Conservation (phyloP, 53 echinoderm and acorn worm species). For the Patiria pectinifera region DNA sequence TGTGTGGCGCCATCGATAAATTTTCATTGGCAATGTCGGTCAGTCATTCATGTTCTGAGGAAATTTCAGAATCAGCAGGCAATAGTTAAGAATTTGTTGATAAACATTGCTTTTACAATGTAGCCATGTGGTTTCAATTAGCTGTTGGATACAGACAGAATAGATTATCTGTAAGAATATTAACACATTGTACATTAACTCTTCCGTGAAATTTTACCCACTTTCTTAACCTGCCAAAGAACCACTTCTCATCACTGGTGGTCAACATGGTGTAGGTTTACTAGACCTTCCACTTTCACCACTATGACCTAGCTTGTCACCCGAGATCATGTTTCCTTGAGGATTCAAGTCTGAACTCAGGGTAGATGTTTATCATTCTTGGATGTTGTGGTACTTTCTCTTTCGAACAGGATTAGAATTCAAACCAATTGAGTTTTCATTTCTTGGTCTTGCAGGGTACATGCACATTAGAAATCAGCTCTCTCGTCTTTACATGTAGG, state of each 20-base stretch:
- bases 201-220: not conserved
- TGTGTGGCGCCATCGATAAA: slow-evolving; percentile 33
- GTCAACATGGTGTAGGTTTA: no score
- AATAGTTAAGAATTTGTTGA: slow-evolving; percentile 19
- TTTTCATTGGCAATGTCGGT: slow-evolving; percentile 23
- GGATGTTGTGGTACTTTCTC: no score
- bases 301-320: no score
- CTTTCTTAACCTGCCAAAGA: not conserved
- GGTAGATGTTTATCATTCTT: no score
- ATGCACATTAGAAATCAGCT: no score
- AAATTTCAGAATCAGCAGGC: not conserved
- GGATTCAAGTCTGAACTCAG: no score
- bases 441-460: no score
- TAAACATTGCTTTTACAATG: slow-evolving; percentile 14
- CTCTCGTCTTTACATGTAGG: no score
- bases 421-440: no score
- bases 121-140: not conserved
- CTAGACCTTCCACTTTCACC: no score
- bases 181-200: not conserved
- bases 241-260: not conserved
- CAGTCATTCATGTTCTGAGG: slow-evolving; percentile 23
- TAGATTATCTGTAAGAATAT: not conserved
- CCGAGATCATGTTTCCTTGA: no score
- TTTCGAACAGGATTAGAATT: no score
- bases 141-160: not conserved